Percentiles rank a stretch among this genome's conserved stretches.
Conservation (phyloP, 2,113 vertebrate genomes). For the Cyanoliseus patagonus region DNA sequence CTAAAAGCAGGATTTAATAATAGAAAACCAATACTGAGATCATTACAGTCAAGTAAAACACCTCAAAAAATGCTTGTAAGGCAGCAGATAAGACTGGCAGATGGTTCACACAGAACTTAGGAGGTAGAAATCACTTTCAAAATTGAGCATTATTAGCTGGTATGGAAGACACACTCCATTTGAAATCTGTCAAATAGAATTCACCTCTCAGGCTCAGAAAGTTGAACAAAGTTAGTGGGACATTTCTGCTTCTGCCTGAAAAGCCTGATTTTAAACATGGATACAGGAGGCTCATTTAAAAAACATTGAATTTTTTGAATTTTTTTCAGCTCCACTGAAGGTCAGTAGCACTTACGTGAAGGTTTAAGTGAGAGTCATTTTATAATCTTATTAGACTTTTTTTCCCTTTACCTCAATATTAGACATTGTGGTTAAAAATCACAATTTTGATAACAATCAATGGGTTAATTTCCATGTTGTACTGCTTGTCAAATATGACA, state of each 20-base stretch:
- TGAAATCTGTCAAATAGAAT: background rate
- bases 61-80: background rate
- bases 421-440: background rate
- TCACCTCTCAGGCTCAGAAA: background rate
- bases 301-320: background rate
- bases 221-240: background rate
- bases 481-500: background rate
- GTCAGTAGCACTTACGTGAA: background rate
- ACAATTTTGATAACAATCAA: background rate
- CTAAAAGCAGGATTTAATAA: background rate
- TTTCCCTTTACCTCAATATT: background rate
- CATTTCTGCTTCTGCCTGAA: background rate
- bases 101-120: background rate
- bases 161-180: background rate
- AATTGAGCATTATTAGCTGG: background rate
- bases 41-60: background rate
- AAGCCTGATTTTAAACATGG: background rate
- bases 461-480: background rate
- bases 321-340: background rate
- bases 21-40: background rate
- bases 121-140: background rate
- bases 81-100: background rate
- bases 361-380: background rate
- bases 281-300: background rate
- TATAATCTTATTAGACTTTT: background rate